These are phyloP conservation scores for Halcyon chelicuti DNA, from an alignment of 2,797 vertebrate genomes.

Conservation along the genomic window DNA sequence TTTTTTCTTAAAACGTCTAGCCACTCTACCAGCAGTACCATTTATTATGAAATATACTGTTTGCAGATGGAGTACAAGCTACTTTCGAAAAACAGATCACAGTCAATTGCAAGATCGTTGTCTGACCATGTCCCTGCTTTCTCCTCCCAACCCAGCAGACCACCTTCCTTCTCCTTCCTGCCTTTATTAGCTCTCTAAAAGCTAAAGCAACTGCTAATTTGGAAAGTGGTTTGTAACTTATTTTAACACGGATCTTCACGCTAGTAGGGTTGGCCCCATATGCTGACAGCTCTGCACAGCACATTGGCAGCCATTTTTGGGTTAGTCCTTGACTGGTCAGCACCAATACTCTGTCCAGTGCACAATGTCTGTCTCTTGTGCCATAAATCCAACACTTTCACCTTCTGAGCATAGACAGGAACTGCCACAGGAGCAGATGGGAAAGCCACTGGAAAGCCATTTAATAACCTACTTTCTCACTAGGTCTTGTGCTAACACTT, in stretches of 20 bases:
- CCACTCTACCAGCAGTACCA: neutral
- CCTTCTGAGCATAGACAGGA: neutral
- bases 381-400: neutral
- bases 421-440: neutral
- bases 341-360: neutral
- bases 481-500: neutral
- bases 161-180: neutral
- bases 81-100: neutral
- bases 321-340: fast-evolving
- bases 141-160: neutral
- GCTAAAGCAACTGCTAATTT: neutral
- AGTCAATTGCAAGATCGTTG: neutral
- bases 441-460: neutral
- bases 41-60: neutral
- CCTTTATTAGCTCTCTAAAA: neutral
- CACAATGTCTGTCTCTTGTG: neutral
- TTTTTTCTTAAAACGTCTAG: neutral
- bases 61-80: neutral
- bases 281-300: fast-evolving
- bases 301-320: fast-evolving
- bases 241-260: neutral
- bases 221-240: neutral
- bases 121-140: neutral
- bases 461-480: neutral
- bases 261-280: fast-evolving